Evolutionary conservation across 2,888 invertebrate species (phyloP), one percentile per base, ranked within the genome.

Genomic region (Eumacrocentrus americanus): DNA sequence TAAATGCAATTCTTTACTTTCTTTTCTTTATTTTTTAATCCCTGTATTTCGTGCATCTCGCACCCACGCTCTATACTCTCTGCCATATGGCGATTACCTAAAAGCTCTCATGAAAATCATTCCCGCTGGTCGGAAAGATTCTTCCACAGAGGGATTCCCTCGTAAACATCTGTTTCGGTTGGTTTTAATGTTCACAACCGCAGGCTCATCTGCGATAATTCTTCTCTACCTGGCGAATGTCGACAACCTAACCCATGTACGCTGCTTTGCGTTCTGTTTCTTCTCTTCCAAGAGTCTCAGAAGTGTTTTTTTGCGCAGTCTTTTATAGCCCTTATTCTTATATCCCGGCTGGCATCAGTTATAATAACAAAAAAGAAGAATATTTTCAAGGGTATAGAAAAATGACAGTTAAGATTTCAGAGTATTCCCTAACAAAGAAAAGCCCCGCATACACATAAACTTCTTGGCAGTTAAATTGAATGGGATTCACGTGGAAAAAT

Each of bases 151-250:
- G 62, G 65, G 67, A 72, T 71, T 72, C 64, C 63, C 57, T 56
- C 66, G 67, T 66, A 69, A 66, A 74, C 76, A 76, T 74, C 76
- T 75, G 76, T 72, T 70, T 71, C 65, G 61, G 47, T 58, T 56
- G 47, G 18, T 34, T 16, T 37, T 35, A 46, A 47, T 16, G 46
- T 14, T 42, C 46, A 29, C 20, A 42, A 35, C 53, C 59, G 18
- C 48, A 46, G 48, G 51, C 18, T 37, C 46, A 53, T 42, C 38
- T 54, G 35, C 35, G 23, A 53, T 42, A 25, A 42, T 40, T 42
- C 42, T 53, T 22, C 38, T 60, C 34, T 60, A 48, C 59, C 54
- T 60, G 47, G 22, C 23, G 3, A 37, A 37, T 20, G 34, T 35
- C n/a, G n/a, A n/a, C n/a, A n/a, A n/a, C n/a, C n/a, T n/a, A n/a